Evolutionary conservation across 1,140 invertebrate species (phyloP), one percentile per base, ranked within the genome.

Genomic region (Hyposmocoma kahamanoa): DNA sequence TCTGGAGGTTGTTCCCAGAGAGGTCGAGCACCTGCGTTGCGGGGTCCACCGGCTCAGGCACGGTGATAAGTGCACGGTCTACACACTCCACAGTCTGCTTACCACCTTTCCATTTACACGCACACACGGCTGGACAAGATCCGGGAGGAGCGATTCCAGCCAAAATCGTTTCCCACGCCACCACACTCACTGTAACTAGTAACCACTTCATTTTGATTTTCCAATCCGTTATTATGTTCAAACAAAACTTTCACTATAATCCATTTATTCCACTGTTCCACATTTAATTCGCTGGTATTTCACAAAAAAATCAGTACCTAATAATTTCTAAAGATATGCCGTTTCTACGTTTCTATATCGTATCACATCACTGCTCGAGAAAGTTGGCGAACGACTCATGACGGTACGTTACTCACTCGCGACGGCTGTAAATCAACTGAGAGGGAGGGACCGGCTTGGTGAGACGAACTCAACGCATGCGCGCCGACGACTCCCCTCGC

Each of bases 51-150:
- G 90, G 91, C 49, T 92, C 91, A 0, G 96, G 96, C 50, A 97
- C 92, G 28, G 90, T 91, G 55, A 93, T 94, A 39, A 97, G 89
- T 22, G 89, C 91, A 13, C 93, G 90, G 77, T 95, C 91, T 47
- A 91, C 89, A 83, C 96, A 97, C 84, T 96, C 95, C 17, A 96
- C 95, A 18, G 94, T 95, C 65, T 95, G 92, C 86, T 97, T 97
- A 50, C 95, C 95, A 63, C 92, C 91, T 85, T 96, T 96, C 96
- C 96, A 97, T 82, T 96, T 97, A 86, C 95, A 97, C 52, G 89
- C 89, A 79, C 96, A 97, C 60, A 93, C 91, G 18, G 90, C 89
- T 34, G 94, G 92, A 65, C 94, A 96, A 54, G 87, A 88, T 59
- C 86, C 86, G 28, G 86, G 74, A 26, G 84, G 81, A 28, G 77